A percentile compares a stretch with the other conserved stretches of the same genome.
These are phyloP conservation scores for Cynopterus sphinx DNA, from an alignment of 2,797 vertebrate species.

Conservation along the genomic window DNA sequence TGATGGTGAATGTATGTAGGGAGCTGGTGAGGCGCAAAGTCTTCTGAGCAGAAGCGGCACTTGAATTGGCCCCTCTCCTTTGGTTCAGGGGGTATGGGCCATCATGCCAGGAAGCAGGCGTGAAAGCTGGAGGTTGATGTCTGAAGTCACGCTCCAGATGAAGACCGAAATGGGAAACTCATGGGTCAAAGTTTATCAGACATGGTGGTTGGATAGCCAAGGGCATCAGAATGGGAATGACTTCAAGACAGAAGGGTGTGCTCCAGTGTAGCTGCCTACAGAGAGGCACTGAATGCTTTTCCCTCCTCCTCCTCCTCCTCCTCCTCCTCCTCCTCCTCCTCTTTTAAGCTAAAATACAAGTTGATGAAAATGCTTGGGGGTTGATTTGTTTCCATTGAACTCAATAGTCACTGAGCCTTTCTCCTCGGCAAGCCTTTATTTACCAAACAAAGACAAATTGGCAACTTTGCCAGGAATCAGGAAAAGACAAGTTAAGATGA, in stretches of 20 bases:
- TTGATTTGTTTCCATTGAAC: not conserved
- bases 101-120: not conserved
- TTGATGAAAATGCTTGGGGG: not conserved
- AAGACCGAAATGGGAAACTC: not conserved
- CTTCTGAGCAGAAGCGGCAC: not conserved
- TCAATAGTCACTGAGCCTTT: not conserved
- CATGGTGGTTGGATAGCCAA: not conserved
- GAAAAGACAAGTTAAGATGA: not conserved
- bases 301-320: too few species aligned
- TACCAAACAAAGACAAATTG: not conserved
- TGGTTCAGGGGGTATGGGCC: not conserved
- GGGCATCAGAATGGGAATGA: not conserved
- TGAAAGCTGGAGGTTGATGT: not conserved
- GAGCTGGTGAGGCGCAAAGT: not conserved
- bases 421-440: not conserved
- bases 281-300: not conserved
- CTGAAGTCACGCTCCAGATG: not conserved
- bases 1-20: not conserved
- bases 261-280: not conserved
- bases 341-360: not conserved
- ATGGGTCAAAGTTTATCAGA: not conserved
- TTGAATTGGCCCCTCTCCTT: not conserved
- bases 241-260: not conserved
- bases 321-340: too few species aligned
- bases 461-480: not conserved